Evolutionary conservation across 2,888 invertebrate genomes (phyloP).

Genomic region (Furcula furcula): DNA sequence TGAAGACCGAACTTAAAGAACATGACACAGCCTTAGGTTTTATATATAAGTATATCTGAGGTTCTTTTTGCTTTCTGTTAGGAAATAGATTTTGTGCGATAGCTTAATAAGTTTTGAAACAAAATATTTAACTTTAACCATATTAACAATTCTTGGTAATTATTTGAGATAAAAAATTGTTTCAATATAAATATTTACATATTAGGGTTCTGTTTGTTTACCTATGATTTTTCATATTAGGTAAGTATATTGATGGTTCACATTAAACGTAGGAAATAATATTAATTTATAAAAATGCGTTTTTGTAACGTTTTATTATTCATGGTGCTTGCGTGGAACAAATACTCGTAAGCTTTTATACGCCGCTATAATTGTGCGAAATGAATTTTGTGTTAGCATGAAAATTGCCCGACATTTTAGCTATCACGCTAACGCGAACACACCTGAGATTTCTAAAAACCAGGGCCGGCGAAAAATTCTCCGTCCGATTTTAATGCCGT

Average conservation of each 20-base stretch:
- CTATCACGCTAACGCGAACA: conserved; percentile 22
- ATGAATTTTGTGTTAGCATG: conserved; percentile 6
- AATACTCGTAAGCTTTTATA: not conserved
- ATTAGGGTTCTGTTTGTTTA: conserved; percentile 8
- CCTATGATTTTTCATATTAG: conserved; percentile 20
- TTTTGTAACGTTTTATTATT: conserved; percentile 8
- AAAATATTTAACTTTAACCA: too few species aligned
- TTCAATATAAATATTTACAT: conserved; percentile 18
- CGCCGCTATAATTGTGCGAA: conserved; percentile 3
- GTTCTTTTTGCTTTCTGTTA: not conserved
- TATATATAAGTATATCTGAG: too few species aligned
- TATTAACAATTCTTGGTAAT: too few species aligned
- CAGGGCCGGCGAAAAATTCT: conserved; percentile 35
- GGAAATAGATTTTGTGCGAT: conserved; percentile 3
- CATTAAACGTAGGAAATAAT: conserved; percentile 6
- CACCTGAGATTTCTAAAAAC: conserved; percentile 39
- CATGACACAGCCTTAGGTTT: too few species aligned
- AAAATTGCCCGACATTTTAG: conserved; percentile 27
- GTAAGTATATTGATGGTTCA: conserved; percentile 14
- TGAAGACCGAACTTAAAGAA: conserved; percentile 10
- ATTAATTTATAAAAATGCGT: conserved; percentile 3
- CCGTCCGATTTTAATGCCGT: conserved; percentile 56
- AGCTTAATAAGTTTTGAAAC: too few species aligned
- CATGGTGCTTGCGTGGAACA: conserved; percentile 1
- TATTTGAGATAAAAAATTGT: too few species aligned